phyloP scores from a whole-genome alignment of 2,888 invertebrate genomes.

The Microctonus aethiopoides region DNA sequence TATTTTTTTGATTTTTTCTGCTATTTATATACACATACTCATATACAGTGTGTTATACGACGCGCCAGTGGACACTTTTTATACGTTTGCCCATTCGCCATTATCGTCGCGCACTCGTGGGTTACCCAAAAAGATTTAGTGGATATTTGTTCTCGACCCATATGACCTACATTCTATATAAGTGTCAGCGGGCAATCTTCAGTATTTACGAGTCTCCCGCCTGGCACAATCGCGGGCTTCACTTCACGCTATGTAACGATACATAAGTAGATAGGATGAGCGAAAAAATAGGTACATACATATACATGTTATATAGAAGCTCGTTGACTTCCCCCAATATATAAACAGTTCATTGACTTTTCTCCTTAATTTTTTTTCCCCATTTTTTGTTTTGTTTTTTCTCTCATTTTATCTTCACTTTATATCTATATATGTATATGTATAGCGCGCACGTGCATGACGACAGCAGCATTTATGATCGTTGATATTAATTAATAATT shows the following conservation, averaged over 20 bases:
- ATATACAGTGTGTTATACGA: neutral
- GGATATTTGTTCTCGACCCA: slow-evolving; percentile 40
- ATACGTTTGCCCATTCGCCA: slow-evolving; percentile 20
- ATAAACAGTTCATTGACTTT: slow-evolving; percentile 24
- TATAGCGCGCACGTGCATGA: neutral
- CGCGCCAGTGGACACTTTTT: slow-evolving; percentile 21
- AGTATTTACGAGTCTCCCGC: slow-evolving; percentile 40
- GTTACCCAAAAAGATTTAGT: slow-evolving; percentile 39
- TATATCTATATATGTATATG: neutral
- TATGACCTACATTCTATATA: slow-evolving; percentile 41
- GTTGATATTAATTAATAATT: neutral
- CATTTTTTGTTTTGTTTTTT: slow-evolving; percentile 20
- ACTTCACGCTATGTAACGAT: slow-evolving; percentile 26
- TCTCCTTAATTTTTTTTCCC: slow-evolving; percentile 7
- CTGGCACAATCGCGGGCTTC: slow-evolving; percentile 28
- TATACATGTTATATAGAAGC: neutral
- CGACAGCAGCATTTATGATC: neutral
- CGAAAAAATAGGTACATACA: neutral
- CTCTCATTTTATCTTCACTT: neutral
- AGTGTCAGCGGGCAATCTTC: slow-evolving; percentile 39
- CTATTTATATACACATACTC: neutral
- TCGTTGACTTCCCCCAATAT: neutral
- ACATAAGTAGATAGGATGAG: neutral
- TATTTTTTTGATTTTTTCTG: neutral
- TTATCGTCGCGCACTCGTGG: slow-evolving; percentile 32